Evolutionary conservation across 2,113 vertebrate species (phyloP).

Genomic region (Cacatua alba): DNA sequence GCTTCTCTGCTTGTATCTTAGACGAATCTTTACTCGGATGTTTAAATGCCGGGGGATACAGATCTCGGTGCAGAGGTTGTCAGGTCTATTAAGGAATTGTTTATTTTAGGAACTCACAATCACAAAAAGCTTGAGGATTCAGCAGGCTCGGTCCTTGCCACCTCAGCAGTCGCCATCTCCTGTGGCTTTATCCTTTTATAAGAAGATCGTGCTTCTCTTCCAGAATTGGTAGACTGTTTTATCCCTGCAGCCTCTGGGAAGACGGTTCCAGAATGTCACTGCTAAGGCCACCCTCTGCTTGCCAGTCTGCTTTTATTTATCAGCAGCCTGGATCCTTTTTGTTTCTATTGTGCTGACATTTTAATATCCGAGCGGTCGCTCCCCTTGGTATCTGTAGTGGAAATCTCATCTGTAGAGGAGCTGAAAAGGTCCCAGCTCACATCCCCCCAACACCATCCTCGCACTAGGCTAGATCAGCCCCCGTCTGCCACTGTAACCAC

Average conservation of each 20-base stretch:
- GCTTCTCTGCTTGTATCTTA: background rate
- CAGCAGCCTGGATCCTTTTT: background rate
- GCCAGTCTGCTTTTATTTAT: background rate
- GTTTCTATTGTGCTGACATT: background rate
- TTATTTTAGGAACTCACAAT: constrained; percentile 17
- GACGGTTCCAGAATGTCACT: constrained; percentile 24
- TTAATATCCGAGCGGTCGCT: background rate
- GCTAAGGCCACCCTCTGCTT: background rate
- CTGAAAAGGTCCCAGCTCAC: background rate
- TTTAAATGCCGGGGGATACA: background rate
- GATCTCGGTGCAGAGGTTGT: background rate
- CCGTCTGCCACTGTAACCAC: background rate
- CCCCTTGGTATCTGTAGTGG: background rate
- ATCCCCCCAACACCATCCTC: fast-evolving
- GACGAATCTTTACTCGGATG: background rate
- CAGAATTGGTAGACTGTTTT: constrained; percentile 44
- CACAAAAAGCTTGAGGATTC: constrained; percentile 31
- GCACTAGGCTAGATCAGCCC: background rate
- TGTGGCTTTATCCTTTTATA: constrained; percentile 40
- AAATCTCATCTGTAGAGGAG: background rate
- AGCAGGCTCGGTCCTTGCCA: background rate
- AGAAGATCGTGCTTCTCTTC: constrained; percentile 24
- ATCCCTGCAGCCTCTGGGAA: background rate
- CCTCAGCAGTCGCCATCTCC: background rate
- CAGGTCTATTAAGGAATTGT: background rate